A percentile compares a stretch with the other conserved stretches of the same genome.
Conservation (phyloP, 1,140 invertebrate species). For the Papilio xuthus region DNA sequence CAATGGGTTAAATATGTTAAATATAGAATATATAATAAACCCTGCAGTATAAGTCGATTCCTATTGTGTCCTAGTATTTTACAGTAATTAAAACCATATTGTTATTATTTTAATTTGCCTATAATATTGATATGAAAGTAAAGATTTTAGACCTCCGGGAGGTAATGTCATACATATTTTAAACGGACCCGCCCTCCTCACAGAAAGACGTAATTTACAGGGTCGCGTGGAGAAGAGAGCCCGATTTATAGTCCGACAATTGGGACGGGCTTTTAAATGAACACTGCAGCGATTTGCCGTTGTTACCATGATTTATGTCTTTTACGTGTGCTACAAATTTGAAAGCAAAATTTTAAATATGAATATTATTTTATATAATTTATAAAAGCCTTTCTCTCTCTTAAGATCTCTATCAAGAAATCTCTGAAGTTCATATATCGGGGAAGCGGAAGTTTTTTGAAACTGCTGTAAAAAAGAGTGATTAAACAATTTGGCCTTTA, state of each 20-base stretch:
- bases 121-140: constrained; percentile 63
- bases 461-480: background rate
- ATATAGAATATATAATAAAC: no score
- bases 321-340: constrained; percentile 26
- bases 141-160: constrained; percentile 59
- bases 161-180: constrained; percentile 80
- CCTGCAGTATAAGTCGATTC: background rate
- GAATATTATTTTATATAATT: constrained; percentile 8
- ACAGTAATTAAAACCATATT: background rate
- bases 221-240: constrained; percentile 76
- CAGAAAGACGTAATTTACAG: constrained; percentile 80
- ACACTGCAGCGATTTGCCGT: constrained; percentile 80
- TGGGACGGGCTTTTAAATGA: constrained; percentile 80
- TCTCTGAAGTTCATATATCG: background rate
- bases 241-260: constrained; percentile 78
- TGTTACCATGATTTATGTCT: constrained; percentile 61
- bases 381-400: background rate
- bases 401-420: no score
- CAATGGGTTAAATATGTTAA: no score
- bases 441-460: background rate
- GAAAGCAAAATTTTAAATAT: background rate
- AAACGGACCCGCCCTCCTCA: constrained; percentile 74
- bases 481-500: background rate
- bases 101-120: background rate
- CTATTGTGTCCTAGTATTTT: background rate